phyloP scores from a whole-genome alignment of 1,140 invertebrate genomes.

The Nasonia vitripennis region DNA sequence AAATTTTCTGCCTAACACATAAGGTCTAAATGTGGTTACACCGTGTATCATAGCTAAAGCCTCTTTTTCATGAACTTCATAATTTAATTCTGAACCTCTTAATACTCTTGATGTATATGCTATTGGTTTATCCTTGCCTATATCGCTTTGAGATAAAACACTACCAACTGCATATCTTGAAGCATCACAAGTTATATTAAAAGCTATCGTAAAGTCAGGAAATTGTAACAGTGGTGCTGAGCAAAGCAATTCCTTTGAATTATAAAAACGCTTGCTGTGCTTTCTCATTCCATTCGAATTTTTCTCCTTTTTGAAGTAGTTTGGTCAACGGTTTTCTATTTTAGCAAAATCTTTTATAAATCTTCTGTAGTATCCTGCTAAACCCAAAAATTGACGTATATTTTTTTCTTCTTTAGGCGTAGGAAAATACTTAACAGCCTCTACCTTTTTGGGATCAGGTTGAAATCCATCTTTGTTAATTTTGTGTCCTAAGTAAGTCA shows the following conservation, averaged over 20 bases:
- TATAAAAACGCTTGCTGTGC: no score
- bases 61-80: conserved; percentile 26
- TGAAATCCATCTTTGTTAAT: conserved; percentile 15
- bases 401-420: background rate
- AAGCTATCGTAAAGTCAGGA: conserved; percentile 64
- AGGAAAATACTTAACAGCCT: background rate
- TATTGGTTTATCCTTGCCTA: background rate
- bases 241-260: background rate
- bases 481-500: no score
- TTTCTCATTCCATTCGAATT: no score
- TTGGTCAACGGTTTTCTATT: no score
- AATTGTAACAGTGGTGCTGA: conserved; percentile 61
- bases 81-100: conserved; percentile 45
- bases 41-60: conserved; percentile 33
- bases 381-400: conserved; percentile 26
- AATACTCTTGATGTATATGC: conserved; percentile 58
- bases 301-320: no score
- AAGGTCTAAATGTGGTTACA: conserved; percentile 45
- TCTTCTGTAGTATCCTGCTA: conserved; percentile 26
- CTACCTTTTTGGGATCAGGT: conserved; percentile 19
- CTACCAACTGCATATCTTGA: conserved; percentile 63
- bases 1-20: conserved; percentile 14
- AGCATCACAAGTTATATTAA: conserved; percentile 69
- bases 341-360: conserved; percentile 15
- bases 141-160: conserved; percentile 61